phyloP scores from a whole-genome alignment of 2,888 invertebrate genomes.

The Coremacera marginata region DNA sequence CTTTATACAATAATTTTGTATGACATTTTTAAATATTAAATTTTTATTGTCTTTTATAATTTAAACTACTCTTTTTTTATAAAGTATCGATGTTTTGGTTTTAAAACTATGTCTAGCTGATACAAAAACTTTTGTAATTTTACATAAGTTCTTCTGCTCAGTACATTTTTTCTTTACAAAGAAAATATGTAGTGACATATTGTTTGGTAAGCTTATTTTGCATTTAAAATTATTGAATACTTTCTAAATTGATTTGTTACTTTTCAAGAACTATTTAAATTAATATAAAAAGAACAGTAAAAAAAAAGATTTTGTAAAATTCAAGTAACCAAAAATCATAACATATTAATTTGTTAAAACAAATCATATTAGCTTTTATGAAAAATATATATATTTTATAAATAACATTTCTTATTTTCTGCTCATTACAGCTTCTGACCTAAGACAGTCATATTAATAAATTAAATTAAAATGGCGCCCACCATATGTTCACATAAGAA shows the following conservation, averaged over 20 bases:
- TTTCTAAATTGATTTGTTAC: not conserved
- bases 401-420: not conserved
- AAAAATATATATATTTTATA: not conserved
- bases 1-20: too few species aligned
- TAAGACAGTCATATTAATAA: not conserved
- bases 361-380: not conserved
- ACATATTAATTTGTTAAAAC: not conserved
- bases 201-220: not conserved
- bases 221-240: too few species aligned
- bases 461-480: conserved; percentile 59
- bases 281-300: not conserved
- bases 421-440: conserved; percentile 40
- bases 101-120: too few species aligned
- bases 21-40: too few species aligned
- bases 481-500: conserved; percentile 67
- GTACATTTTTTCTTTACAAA: too few species aligned
- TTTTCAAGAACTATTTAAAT: not conserved
- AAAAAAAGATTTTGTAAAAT: not conserved
- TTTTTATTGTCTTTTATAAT: too few species aligned
- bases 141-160: too few species aligned
- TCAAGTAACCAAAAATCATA: too few species aligned
- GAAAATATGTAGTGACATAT: not conserved
- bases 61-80: too few species aligned
- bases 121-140: too few species aligned
- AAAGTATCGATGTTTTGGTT: too few species aligned